Evolutionary conservation across 2,797 vertebrate species (phyloP).

Genomic region (Alca torda): DNA sequence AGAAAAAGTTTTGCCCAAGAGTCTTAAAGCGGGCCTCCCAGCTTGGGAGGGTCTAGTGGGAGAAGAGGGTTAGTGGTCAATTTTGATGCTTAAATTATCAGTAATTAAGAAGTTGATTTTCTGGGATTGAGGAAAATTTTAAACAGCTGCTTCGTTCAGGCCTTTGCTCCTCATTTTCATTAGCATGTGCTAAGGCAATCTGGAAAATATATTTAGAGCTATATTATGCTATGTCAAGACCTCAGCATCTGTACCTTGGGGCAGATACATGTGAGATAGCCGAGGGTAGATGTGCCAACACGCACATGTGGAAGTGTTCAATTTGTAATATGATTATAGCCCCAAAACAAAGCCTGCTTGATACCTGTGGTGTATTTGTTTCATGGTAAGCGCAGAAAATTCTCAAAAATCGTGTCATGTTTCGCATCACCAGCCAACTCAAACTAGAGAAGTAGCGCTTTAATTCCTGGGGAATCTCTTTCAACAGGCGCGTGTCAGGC

Average conservation of each 20-base stretch:
- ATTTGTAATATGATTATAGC: conserved; percentile 80
- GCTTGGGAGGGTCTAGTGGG: conserved; percentile 17
- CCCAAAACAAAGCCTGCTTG: conserved; percentile 75
- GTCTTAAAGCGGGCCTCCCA: conserved; percentile 30
- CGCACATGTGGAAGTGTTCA: conserved; percentile 81
- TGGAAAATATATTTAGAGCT: conserved; percentile 60
- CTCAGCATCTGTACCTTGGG: conserved; percentile 59
- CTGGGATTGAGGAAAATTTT: conserved; percentile 59
- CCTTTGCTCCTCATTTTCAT: conserved; percentile 37
- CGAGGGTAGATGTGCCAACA: conserved; percentile 72
- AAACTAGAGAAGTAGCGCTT: conserved; percentile 75
- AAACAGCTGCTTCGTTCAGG: conserved; percentile 61
- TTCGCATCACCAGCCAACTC: conserved; percentile 75
- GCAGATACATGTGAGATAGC: conserved; percentile 66
- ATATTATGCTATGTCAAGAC: conserved; percentile 47
- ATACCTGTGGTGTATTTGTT: conserved; percentile 79
- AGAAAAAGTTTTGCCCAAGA: background rate
- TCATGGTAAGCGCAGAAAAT: conserved; percentile 74
- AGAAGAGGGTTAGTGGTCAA: conserved; percentile 47
- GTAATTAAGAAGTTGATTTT: conserved; percentile 69
- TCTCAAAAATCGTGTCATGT: conserved; percentile 71
- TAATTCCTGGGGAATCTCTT: conserved; percentile 79
- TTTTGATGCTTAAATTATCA: conserved; percentile 69
- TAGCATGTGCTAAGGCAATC: conserved; percentile 62
- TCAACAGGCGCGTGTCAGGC: conserved; percentile 76